Base-by-base conservation (phyloP, 2,888 invertebrate species). In the Leptinotarsa peninsularis region DNA sequence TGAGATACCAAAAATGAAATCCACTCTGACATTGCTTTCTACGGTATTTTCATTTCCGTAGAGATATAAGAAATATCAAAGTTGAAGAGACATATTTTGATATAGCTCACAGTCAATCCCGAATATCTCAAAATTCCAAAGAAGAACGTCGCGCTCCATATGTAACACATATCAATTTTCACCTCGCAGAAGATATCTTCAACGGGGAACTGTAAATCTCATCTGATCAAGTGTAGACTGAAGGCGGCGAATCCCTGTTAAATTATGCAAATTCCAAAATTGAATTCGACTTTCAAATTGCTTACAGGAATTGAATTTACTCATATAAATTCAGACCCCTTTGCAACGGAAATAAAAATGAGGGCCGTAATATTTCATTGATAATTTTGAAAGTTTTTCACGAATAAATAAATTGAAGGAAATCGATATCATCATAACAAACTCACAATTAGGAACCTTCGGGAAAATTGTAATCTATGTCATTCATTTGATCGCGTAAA, bases 261-360 rank as follows among this genome's bases (percentile, higher is more conserved):
- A 77, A 75, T 73, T 77, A 77, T 77, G 77, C 75, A 75, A 77
- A 77, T 77, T 72, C 71, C 43, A 72, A 77, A 77, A 77, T 74
- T 77, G 72, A 67, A 63, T 67, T 27, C 70, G 72, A 72, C 74
- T 74, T 72, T 72, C 67, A 77, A 73, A 77, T 74, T 72, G 72
- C 74, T 60, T 70, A 60, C 60, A 73, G 68, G 67, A 77, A 77
- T 75, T 77, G 75, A 74, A 77, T 77, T 77, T 77, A 77, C 58
- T 70, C 56, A 70, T 75, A 77, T 77, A 75, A 74, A 76, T 76
- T 72, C 71, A 49, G 67, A 68, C 68, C 72, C 71, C 70, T 72
- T 70, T 68, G 74, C 73, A 71, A 68, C 72, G 77, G 74, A 71
- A 77, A 77, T 73, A 75, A 77, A 77, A 71, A 71, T 72, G 52